Conservation (phyloP, 2,888 invertebrate genomes). For the Drosophila trichaetosa region DNA sequence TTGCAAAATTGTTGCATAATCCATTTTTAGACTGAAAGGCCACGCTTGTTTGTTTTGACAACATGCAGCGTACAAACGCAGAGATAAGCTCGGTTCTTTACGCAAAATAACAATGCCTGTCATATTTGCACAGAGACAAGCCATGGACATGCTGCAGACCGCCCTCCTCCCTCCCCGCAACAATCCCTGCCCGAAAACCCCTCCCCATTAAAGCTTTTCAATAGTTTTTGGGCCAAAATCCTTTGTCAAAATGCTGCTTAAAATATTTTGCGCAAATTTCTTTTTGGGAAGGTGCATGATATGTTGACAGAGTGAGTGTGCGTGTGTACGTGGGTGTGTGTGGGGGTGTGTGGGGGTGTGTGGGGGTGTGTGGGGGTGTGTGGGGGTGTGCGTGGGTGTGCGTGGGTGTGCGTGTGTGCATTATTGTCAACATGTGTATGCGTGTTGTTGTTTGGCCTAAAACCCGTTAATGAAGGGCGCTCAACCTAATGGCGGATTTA, state of each 20-base stretch:
- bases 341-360: constrained; percentile 16
- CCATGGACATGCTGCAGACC: constrained; percentile 17
- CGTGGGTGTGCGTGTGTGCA: constrained; percentile 41
- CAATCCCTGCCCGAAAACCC: neutral
- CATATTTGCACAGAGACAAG: constrained; percentile 43
- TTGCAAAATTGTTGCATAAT: constrained; percentile 65
- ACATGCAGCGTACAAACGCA: constrained; percentile 23
- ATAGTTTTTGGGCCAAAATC: constrained; percentile 40
- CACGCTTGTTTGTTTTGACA: constrained; percentile 62
- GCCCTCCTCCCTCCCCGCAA: neutral
- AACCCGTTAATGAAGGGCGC: constrained; percentile 74
- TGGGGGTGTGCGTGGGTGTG: constrained; percentile 26
- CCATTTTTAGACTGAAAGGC: constrained; percentile 40
- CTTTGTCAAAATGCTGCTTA: constrained; percentile 75
- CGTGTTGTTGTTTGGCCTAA: constrained; percentile 45
- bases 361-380: constrained; percentile 19
- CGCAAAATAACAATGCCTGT: constrained; percentile 43
- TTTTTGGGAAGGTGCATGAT: constrained; percentile 72
- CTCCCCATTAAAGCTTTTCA: constrained; percentile 3
- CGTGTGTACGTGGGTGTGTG: neutral
- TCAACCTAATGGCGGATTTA: constrained; percentile 73
- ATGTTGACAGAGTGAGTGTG: constrained; percentile 15
- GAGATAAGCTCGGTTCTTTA: constrained; percentile 38
- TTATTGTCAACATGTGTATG: constrained; percentile 55
- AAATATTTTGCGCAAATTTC: constrained; percentile 75